phyloP scores from a whole-genome alignment of 2,113 vertebrate species.

The Podocnemis expansa region DNA sequence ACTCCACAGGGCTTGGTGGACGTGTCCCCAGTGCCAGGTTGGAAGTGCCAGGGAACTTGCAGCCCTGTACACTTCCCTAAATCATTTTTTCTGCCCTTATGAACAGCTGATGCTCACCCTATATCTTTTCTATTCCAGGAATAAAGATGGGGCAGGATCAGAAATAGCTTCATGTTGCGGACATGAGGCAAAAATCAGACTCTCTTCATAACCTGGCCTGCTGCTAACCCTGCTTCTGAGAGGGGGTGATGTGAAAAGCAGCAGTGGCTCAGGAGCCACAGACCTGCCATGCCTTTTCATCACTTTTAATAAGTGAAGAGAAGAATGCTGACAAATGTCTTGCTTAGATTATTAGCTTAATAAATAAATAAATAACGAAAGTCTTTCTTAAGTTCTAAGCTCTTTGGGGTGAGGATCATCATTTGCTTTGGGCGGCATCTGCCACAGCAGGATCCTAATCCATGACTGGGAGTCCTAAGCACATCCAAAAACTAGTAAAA shows the following conservation, averaged over 20 bases:
- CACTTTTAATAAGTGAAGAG: not conserved
- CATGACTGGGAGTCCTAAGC: not conserved
- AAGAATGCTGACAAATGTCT: not conserved
- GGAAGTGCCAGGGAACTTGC: not conserved
- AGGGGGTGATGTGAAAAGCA: not conserved
- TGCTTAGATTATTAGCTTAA: not conserved
- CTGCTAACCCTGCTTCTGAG: rapidly evolving
- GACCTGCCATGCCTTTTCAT: not conserved
- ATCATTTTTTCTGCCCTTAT: not conserved
- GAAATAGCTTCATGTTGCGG: not conserved
- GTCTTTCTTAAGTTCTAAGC: not conserved
- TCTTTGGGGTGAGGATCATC: not conserved
- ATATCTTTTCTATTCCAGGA: not conserved
- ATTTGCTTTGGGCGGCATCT: not conserved
- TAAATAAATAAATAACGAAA: not conserved
- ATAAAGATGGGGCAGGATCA: not conserved
- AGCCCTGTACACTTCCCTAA: not conserved
- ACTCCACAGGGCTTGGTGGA: rapidly evolving
- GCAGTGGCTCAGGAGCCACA: not conserved
- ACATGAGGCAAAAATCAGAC: rapidly evolving
- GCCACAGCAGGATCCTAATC: rapidly evolving
- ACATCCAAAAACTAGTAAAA: not conserved
- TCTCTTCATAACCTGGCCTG: rapidly evolving
- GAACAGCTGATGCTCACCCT: not conserved
- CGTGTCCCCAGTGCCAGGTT: not conserved